Percentiles rank a stretch among this genome's conserved stretches.
Conservation (phyloP, 2,888 invertebrate species). For the Eucera pruinosa region DNA sequence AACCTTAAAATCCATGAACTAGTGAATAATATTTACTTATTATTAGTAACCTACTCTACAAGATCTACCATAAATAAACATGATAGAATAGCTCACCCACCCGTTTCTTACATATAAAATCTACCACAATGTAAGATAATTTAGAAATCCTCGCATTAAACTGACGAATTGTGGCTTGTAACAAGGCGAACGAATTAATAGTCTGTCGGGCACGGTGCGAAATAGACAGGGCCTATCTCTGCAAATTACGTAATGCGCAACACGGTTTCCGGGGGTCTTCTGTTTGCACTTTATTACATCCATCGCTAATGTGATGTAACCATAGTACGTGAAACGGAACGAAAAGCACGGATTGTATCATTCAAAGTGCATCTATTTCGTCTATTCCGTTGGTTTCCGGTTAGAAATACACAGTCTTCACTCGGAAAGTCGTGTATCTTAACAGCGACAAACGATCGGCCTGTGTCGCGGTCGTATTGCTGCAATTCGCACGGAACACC, state of each 20-base stretch:
- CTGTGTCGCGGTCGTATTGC: conserved; percentile 11
- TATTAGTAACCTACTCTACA: too few relatives aligned
- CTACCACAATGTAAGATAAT: background rate
- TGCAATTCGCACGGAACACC: conserved; percentile 7
- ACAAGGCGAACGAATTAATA: conserved; percentile 16
- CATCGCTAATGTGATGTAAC: conserved; percentile 32
- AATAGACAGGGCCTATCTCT: background rate
- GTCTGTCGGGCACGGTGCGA: background rate
- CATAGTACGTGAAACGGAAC: conserved; percentile 12
- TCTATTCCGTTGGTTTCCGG: conserved; percentile 2
- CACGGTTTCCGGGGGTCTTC: conserved; percentile 4
- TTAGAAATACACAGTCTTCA: background rate
- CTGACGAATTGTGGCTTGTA: background rate
- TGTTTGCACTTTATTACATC: conserved; percentile 40
- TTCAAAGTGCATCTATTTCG: too few relatives aligned
- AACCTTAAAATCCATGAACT: too few relatives aligned
- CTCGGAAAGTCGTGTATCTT: conserved; percentile 12
- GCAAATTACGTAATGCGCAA: conserved; percentile 3
- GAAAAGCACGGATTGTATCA: background rate
- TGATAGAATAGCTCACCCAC: too few relatives aligned
- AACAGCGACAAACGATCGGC: conserved; percentile 27
- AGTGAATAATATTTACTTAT: too few relatives aligned
- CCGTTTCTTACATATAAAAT: background rate
- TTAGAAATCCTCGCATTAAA: background rate
- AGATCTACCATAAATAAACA: too few relatives aligned